Base-by-base conservation (phyloP, 1,140 invertebrate species). In the Drosophila tropicalis region DNA sequence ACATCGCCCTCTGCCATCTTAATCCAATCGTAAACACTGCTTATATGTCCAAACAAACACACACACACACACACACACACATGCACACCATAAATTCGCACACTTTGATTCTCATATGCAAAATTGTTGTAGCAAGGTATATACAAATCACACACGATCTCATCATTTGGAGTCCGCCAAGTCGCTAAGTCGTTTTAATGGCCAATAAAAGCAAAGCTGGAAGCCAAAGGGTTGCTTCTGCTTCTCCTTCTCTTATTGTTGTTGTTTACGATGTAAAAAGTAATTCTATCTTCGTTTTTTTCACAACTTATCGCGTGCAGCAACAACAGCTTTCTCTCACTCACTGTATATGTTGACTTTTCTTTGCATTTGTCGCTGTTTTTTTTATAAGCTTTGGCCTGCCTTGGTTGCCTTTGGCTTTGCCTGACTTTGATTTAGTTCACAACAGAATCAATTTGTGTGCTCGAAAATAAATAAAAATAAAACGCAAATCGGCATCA, bases 181-280 rank as follows among this genome's bases (percentile, higher is more conserved):
- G 81, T 91, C 89, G 84, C 85, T 91, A 91, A 91, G 90, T 91
- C 90, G 78, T 79, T 91, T 91, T 91, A 91, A 91, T 91, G 90
- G 90, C 90, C 90, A 91, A 91, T 91, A 91, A 91, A 91, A 91
- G 90, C 87, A 91, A 91, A 91, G 17, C 22, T 15, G 22, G 41
- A 39, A 25, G 44, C 66, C 57, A 79, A 87, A 89, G 84, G 83
- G 83, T 86, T 86, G 70, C 56, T 72, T 41, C 55, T 62, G 40
- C 32, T 60, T 7, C 12, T 40, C 1, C n/a, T 61, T 12, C 19
- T 22, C 3, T 22, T 51, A 25, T 25, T 79, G 75, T 86, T 86
- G 82, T 83, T 89, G 84, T 89, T 89, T 89, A 89, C 84, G 80
- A 89, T 89, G 77, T 89, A 81, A 39, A 78, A 82, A 82, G 83